Evolutionary conservation across 2,797 vertebrate genomes (phyloP), one percentile per base, ranked within the genome.

Genomic region (Sorex maritimensis): DNA sequence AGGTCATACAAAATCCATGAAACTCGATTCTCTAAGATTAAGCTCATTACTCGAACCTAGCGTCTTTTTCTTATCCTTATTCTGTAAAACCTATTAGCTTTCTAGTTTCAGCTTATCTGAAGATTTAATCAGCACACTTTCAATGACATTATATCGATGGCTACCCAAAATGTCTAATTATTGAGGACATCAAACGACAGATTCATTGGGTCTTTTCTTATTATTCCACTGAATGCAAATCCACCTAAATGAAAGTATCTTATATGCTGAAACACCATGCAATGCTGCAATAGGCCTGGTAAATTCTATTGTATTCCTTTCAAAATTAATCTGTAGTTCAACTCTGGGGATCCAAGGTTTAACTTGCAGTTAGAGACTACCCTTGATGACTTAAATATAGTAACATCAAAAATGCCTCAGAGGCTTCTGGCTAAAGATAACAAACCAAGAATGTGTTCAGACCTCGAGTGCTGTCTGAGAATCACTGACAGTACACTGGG

Each of bases 141-240:
- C 67, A 58, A 67, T 81, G 63, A 83, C 41, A 46, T 34, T 26
- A 21, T 80, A 61, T 52, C 30, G 63, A 49, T 52, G 80, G 23
- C 68, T 67, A 19, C 58, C 21, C 65, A 19, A 34, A 79, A 74
- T 17, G n/a, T 86, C 49, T 88, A 24, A 4, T 79, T 63, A 30
- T 24, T 79, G 55, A 88, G 30, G 77, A 67, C 21, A 88, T 41
- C 58, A 46, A 77, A 85, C 8, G 44, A 52, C 44, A 26, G 41
- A 44, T 44, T 44, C 71, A 67, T 86, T 86, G 28, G 72, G 19
- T 49, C 74, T 89, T 78, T 83, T 78, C 74, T 72, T 63, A 81
- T 38, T 44, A 46, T 46, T 73, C 30, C 26, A 13, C 15, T 84
- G 78, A 80, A 71, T 55, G 71, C 77, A 96, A 46, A 79, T 75